These are phyloP conservation scores for Desmophyllum pertusum DNA, from an alignment of 92 coral and sea anemone species.

Conservation along the genomic window DNA sequence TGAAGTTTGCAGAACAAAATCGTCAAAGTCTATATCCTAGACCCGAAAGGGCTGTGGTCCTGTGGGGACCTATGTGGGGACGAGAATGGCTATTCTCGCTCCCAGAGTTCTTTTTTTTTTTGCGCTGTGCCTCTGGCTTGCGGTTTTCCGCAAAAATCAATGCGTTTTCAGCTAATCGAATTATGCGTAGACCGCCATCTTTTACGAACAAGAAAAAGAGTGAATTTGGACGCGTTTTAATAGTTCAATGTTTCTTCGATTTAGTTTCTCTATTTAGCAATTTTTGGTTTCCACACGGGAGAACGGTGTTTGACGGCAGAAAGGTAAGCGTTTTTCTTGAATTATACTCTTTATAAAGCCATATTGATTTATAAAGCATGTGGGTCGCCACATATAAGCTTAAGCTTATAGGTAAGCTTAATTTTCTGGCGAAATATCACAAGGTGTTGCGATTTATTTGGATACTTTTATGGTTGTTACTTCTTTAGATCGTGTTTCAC, in stretches of 20 bases:
- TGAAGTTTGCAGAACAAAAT: too few relatives aligned
- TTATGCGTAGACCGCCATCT: conserved; percentile 44
- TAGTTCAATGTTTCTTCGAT: conserved; percentile 2
- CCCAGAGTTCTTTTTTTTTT: neutral
- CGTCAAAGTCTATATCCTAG: too few relatives aligned
- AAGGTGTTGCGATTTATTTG: neutral
- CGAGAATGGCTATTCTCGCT: too few relatives aligned
- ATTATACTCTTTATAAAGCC: neutral
- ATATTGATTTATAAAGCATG: too few relatives aligned
- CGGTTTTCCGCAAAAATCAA: conserved; percentile 17
- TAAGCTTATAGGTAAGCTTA: too few relatives aligned
- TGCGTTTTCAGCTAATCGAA: neutral
- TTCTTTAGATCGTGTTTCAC: conserved; percentile 8
- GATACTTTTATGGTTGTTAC: neutral
- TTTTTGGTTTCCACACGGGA: neutral
- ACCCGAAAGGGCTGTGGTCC: too few relatives aligned
- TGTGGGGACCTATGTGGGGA: too few relatives aligned
- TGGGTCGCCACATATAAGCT: too few relatives aligned
- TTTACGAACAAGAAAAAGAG: neutral
- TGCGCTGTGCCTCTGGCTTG: too few relatives aligned
- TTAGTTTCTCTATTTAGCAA: neutral
- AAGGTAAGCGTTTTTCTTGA: conserved; percentile 5
- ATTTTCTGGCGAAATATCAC: neutral
- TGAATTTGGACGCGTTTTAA: conserved; percentile 6
- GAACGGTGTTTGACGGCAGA: neutral